phyloP scores from a whole-genome alignment of 2,797 vertebrate species.

The Scyliorhinus canicula region DNA sequence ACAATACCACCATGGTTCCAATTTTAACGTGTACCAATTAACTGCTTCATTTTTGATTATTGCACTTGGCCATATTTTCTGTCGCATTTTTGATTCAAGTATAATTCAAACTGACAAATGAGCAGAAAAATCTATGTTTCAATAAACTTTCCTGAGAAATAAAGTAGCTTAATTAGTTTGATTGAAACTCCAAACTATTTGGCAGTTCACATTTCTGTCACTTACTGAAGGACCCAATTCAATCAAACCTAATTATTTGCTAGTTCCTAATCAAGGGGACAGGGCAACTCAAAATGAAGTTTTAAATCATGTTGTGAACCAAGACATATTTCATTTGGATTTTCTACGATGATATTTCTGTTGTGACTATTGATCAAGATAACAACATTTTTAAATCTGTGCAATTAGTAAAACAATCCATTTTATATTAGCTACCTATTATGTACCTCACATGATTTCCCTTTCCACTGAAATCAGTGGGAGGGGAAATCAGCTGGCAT shows the following conservation, averaged over 20 bases:
- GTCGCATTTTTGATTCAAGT: background rate
- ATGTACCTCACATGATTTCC: background rate
- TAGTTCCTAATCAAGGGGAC: background rate
- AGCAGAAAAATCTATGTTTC: background rate
- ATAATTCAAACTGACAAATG: background rate
- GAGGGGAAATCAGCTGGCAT: background rate
- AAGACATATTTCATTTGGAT: background rate
- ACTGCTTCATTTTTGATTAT: background rate
- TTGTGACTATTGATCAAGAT: background rate
- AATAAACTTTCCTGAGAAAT: background rate
- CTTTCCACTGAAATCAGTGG: background rate
- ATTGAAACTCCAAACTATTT: background rate
- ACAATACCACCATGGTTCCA: too few species aligned
- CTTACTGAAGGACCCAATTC: background rate
- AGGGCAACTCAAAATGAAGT: too few species aligned
- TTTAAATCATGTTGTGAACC: background rate
- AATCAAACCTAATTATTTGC: background rate
- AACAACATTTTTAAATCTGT: background rate
- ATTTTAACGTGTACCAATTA: background rate
- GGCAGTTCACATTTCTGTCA: background rate
- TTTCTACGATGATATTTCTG: background rate
- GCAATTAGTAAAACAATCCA: background rate
- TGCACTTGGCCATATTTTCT: background rate
- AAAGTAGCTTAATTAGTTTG: background rate
- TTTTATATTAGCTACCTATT: background rate